phyloP scores from a whole-genome alignment of 2,113 vertebrate genomes.

The Apodemus speciosus region DNA sequence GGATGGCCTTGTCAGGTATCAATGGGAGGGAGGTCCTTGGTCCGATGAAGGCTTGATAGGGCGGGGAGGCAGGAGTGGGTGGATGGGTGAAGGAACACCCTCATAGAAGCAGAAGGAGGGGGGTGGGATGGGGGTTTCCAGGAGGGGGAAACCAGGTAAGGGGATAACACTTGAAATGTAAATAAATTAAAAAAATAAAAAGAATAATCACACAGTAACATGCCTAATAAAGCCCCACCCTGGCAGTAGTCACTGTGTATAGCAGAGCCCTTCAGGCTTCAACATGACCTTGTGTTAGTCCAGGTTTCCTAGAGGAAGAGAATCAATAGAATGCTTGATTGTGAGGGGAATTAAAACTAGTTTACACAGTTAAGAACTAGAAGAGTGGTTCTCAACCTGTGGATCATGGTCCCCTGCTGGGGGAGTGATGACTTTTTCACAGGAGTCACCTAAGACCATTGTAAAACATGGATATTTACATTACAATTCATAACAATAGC shows the following conservation, averaged over 20 bases:
- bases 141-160: no score
- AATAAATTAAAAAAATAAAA: no score
- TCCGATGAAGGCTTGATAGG: no score
- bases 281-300: not conserved
- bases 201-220: not conserved
- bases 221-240: not conserved
- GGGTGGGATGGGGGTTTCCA: no score
- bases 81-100: no score
- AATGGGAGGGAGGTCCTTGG: no score
- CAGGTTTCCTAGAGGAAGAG: not conserved
- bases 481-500: not conserved
- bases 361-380: not conserved
- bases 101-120: no score
- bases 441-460: not conserved
- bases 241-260: not conserved
- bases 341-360: not conserved
- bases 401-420: not conserved
- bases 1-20: no score
- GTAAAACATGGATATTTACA: not conserved
- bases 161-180: no score
- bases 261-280: not conserved
- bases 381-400: not conserved
- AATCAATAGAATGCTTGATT: not conserved
- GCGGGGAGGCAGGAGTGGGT: no score
- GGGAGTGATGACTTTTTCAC: not conserved